Conservation (phyloP, 2,888 invertebrate species). For the Tetragnatha montana region DNA sequence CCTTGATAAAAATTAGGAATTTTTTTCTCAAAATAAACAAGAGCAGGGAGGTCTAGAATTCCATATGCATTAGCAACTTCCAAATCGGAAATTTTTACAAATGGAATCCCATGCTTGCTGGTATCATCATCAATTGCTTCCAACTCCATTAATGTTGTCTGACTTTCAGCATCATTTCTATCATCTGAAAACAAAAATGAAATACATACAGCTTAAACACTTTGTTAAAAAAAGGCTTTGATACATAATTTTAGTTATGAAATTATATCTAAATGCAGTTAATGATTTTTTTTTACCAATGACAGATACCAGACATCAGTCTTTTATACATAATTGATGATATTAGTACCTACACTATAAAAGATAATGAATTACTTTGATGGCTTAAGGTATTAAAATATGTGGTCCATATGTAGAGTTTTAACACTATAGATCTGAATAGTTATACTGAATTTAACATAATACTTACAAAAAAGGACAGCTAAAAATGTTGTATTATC, state of each 20-base stretch:
- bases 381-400: no score
- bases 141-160: slow-evolving; percentile 71
- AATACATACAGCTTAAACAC: no score
- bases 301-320: no score
- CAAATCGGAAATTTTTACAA: slow-evolving; percentile 93
- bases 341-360: no score
- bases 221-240: no score
- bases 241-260: no score
- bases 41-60: slow-evolving; percentile 83
- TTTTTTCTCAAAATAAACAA: slow-evolving; percentile 74
- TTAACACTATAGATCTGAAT: no score
- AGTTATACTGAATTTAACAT: neutral
- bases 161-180: slow-evolving; percentile 70
- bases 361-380: no score
- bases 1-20: slow-evolving; percentile 73
- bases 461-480: slow-evolving; percentile 89
- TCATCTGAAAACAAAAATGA: slow-evolving; percentile 70
- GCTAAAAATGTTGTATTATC: slow-evolving; percentile 93
- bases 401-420: no score
- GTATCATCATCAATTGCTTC: slow-evolving; percentile 97
- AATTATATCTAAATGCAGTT: no score
- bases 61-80: slow-evolving; percentile 93
- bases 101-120: slow-evolving; percentile 89
- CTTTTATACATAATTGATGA: no score
- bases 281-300: no score